Percentiles rank a stretch among this genome's conserved stretches.
Evolutionary conservation across 2,888 invertebrate species (phyloP).

Genomic region (Megastigmus dorsalis): DNA sequence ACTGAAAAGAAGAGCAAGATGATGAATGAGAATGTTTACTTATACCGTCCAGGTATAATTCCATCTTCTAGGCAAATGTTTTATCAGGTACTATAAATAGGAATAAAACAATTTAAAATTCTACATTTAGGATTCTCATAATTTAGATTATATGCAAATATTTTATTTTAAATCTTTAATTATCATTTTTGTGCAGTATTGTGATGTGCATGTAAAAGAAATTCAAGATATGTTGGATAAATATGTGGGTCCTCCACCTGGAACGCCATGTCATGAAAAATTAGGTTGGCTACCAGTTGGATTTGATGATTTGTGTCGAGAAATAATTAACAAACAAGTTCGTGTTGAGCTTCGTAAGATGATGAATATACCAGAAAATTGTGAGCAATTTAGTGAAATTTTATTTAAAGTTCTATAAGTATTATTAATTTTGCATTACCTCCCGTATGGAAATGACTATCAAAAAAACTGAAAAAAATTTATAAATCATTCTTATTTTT

Average conservation of each 20-base stretch:
- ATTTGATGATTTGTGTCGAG: constrained; percentile 82
- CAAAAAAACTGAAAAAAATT: no score
- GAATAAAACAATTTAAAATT: not conserved
- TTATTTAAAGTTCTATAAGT: not conserved
- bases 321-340: constrained; percentile 82
- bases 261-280: constrained; percentile 81
- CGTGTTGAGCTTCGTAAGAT: constrained; percentile 75
- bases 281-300: constrained; percentile 87
- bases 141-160: not conserved
- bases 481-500: no score
- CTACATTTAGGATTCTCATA: not conserved
- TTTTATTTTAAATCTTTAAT: no score
- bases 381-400: constrained; percentile 60
- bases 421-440: no score
- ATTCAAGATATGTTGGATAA: constrained; percentile 85
- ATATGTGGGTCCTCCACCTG: constrained; percentile 78
- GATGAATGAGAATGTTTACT: constrained; percentile 76
- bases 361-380: constrained; percentile 71
- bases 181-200: constrained; percentile 77
- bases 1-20: constrained; percentile 63
- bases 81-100: constrained; percentile 81
- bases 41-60: constrained; percentile 82
- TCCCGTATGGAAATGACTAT: no score
- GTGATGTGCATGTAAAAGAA: constrained; percentile 87
- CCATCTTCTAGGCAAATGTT: constrained; percentile 92